These are phyloP conservation scores for Suricata suricatta DNA, from an alignment of 2,113 vertebrate genomes.

Conservation along the genomic window DNA sequence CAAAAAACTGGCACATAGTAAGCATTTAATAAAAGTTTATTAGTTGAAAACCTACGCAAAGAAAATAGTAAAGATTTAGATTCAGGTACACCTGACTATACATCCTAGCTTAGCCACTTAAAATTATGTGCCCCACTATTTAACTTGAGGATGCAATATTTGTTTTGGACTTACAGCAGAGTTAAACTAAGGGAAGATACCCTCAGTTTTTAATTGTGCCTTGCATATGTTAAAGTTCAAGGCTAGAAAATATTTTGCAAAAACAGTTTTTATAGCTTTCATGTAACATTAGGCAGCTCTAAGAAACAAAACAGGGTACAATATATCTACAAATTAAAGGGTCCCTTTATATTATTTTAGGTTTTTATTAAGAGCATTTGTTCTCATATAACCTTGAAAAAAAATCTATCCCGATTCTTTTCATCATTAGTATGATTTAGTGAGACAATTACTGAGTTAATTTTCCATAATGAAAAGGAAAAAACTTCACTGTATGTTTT, in stretches of 20 bases:
- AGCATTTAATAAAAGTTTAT: not conserved
- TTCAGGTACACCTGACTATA: not conserved
- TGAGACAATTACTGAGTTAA: conserved; percentile 54
- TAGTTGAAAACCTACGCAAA: not conserved
- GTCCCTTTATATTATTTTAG: not conserved
- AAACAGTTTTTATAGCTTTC: not conserved
- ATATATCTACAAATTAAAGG: not conserved
- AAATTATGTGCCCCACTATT: not conserved
- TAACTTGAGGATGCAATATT: not conserved
- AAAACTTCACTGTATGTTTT: not conserved
- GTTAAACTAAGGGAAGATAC: not conserved
- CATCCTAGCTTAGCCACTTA: not conserved
- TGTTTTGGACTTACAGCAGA: not conserved
- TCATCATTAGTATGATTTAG: conserved; percentile 47
- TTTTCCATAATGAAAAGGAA: conserved; percentile 52
- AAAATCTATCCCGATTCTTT: conserved; percentile 43
- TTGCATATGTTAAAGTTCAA: not conserved
- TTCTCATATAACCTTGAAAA: conserved; percentile 55
- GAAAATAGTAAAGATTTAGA: not conserved
- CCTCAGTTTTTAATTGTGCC: not conserved
- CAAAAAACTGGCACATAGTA: not conserved
- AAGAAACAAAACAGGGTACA: not conserved
- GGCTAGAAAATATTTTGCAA: not conserved
- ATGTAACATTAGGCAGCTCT: not conserved
- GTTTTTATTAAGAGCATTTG: not conserved